Percentiles rank a stretch among this genome's conserved stretches.
These are phyloP conservation scores for Psilanteris sp. DNA, from an alignment of 1,140 invertebrate genomes.

Conservation along the genomic window DNA sequence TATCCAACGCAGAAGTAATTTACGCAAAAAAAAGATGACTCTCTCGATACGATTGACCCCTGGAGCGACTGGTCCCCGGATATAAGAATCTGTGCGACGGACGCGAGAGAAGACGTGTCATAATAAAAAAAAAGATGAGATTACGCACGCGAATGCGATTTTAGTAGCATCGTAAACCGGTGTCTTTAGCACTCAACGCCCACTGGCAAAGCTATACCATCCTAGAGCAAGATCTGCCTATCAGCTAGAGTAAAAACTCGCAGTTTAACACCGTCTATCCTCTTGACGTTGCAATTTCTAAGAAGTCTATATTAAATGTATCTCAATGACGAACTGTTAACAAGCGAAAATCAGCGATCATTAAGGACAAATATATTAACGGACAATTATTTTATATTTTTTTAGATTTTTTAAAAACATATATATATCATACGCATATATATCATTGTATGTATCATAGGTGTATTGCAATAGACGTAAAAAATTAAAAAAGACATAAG, in stretches of 20 bases:
- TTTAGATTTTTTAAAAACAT: no score
- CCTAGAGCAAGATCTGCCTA: constrained; percentile 75
- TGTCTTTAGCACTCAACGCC: constrained; percentile 75
- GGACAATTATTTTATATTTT: no score
- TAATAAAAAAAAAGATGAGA: constrained; percentile 67
- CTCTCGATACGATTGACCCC: constrained; percentile 67
- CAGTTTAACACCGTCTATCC: constrained; percentile 65
- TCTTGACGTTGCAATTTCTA: constrained; percentile 29
- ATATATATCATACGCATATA: no score
- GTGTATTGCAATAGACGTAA: no score
- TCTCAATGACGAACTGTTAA: constrained; percentile 13
- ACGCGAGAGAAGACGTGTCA: constrained; percentile 69
- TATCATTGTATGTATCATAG: no score
- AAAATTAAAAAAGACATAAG: no score
- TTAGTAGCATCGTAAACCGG: constrained; percentile 77
- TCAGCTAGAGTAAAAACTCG: constrained; percentile 72
- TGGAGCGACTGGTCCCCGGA: constrained; percentile 56
- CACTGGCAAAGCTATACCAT: constrained; percentile 70
- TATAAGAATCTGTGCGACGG: constrained; percentile 29
- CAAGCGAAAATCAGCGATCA: constrained; percentile 1
- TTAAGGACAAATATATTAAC: not conserved
- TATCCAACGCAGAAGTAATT: constrained; percentile 51
- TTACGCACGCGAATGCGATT: constrained; percentile 72
- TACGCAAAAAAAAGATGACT: constrained; percentile 60
- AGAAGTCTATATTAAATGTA: constrained; percentile 46